Conservation (phyloP, 2,797 vertebrate genomes). For the Gymnoscopelus microlampas region DNA sequence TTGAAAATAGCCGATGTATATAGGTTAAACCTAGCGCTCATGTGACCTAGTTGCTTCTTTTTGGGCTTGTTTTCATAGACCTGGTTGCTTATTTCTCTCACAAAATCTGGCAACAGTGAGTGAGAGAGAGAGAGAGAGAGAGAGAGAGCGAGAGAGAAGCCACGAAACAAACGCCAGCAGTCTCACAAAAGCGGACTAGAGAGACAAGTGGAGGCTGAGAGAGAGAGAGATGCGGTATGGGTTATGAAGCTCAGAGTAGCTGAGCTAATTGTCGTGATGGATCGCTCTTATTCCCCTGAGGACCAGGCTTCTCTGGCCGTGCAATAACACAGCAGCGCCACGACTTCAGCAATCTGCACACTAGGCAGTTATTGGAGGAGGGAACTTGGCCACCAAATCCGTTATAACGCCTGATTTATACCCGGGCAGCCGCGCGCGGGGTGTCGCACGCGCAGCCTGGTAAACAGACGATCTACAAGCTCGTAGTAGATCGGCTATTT, state of each 20-base stretch:
- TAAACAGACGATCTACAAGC: too few relatives aligned
- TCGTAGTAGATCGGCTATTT: too few relatives aligned
- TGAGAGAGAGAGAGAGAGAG: neutral
- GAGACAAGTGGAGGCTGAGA: neutral
- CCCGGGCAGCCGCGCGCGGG: too few relatives aligned
- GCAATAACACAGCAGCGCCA: constrained; percentile 52
- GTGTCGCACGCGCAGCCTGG: too few relatives aligned
- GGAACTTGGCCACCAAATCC: constrained; percentile 35
- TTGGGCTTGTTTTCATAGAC: too few relatives aligned
- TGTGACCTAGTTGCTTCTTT: too few relatives aligned
- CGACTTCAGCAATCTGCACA: constrained; percentile 51
- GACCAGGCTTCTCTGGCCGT: constrained; percentile 33
- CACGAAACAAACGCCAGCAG: neutral
- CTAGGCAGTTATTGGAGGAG: constrained; percentile 43
- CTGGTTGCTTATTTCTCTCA: too few relatives aligned
- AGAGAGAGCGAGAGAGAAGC: neutral
- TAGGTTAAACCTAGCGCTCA: too few relatives aligned
- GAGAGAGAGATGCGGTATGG: neutral
- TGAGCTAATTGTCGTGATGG: constrained; percentile 67
- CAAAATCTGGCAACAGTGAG: too few relatives aligned
- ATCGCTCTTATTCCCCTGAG: constrained; percentile 54
- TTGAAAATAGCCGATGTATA: too few relatives aligned
- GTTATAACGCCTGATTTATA: neutral
- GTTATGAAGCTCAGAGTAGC: constrained; percentile 8
- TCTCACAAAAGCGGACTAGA: constrained; percentile 12